Base-by-base conservation (phyloP, 2,888 invertebrate species). In the Baronia brevicornis region DNA sequence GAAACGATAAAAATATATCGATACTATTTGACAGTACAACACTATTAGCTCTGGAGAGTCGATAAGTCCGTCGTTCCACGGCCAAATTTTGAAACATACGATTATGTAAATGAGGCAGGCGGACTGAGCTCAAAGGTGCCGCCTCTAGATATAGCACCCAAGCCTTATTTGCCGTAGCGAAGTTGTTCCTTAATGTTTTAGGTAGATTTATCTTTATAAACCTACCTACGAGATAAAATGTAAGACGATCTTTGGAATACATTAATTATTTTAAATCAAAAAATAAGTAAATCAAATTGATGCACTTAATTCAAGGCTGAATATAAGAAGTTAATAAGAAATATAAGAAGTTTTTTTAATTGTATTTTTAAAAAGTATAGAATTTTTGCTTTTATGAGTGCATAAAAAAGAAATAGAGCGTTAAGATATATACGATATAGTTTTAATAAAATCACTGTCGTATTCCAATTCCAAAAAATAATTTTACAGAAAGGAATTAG, bases 41-140 rank as follows among this genome's bases (percentile, higher is more conserved):
- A 30, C 39, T 39, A 30, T 8, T 17, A 17, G 14, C 33, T 14
- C 7, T 41, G 46, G 51, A 51, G 48, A 60, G 57, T 52, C 60
- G 55, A 51, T 56, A 52, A 54, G 59, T 34, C 37, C 51, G 52
- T 56, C 52, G 59, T 48, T 48, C 57, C 51, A 53, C 63, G 59
- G 63, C 55, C 68, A 66, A 69, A 69, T 73, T 77, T 77, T 71
- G 67, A 66, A 75, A 73, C 68, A 60, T 45, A 43, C 39, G 47
- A 48, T 49, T 70, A 74, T 79, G 74, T 67, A 74, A 79, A 78
- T 77, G 67, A 73, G 64, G 57, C 58, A 45, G 50, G 44, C 59
- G 57, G 56, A 39, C 43, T 32, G 38, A 18, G 39, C 41, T 65
- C 72, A 77, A 78, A 77, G 69, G 51, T 41, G 51, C 74, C 70